These are phyloP conservation scores for Fulica atra DNA, from an alignment of 2,113 vertebrate species.

Conservation along the genomic window DNA sequence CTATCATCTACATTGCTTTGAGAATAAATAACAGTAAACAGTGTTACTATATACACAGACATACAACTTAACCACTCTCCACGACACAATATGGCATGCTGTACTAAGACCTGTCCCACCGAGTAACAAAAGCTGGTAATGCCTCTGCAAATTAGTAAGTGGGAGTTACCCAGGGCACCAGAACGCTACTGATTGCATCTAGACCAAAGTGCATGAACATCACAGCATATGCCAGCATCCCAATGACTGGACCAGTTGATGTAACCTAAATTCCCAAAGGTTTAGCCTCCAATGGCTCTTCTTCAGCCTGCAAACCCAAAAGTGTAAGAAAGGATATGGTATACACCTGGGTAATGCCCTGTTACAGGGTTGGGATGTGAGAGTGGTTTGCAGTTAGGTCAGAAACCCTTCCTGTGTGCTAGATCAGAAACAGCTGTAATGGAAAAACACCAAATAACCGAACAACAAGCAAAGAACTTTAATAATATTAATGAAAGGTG, in stretches of 20 bases:
- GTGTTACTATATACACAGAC: not conserved
- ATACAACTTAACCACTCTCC: not conserved
- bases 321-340: not conserved
- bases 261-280: no score
- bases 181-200: not conserved
- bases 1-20: not conserved
- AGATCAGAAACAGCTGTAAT: not conserved
- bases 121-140: not conserved
- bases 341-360: not conserved
- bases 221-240: not conserved
- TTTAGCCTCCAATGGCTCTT: not conserved
- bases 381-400: not conserved
- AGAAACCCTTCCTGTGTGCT: not conserved
- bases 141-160: not conserved
- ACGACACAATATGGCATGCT: not conserved
- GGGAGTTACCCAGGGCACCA: not conserved
- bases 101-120: not conserved
- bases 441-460: not conserved
- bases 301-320: not conserved
- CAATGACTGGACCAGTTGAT: accelerated
- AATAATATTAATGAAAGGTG: not conserved
- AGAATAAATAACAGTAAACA: constrained; percentile 34
- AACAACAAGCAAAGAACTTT: not conserved
- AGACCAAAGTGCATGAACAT: not conserved
- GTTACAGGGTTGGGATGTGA: not conserved